These are phyloP conservation scores for Semibalanus balanoides DNA, from an alignment of 1,140 invertebrate genomes.

Conservation along the genomic window DNA sequence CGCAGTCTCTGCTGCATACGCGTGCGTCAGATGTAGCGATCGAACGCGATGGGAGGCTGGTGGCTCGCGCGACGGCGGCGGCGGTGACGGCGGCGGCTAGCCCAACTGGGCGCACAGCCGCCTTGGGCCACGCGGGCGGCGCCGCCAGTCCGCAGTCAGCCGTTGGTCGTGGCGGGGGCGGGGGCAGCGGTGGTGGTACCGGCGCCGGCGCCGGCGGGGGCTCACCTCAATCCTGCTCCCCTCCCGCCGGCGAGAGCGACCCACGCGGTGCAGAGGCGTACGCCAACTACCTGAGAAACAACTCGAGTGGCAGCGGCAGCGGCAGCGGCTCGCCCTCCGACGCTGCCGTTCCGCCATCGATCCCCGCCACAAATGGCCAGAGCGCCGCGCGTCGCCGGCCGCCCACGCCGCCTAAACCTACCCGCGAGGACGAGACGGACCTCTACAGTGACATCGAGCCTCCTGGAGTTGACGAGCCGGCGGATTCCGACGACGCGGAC, in stretches of 20 bases:
- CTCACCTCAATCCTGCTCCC: too few relatives aligned
- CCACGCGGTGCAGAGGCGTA: not conserved
- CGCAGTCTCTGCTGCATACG: not conserved
- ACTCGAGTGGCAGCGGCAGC: not conserved
- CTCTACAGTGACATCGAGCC: slow-evolving; percentile 4
- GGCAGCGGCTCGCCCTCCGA: not conserved
- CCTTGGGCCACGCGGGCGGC: not conserved
- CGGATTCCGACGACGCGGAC: not conserved
- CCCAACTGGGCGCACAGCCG: not conserved
- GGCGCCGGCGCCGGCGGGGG: too few relatives aligned
- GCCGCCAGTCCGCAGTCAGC: too few relatives aligned
- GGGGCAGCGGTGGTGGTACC: too few relatives aligned
- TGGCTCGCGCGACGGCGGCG: too few relatives aligned
- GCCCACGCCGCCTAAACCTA: not conserved
- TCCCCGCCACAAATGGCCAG: not conserved
- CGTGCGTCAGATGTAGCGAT: not conserved
- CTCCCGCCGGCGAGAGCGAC: not conserved
- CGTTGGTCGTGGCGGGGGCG: not conserved
- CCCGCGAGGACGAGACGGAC: not conserved
- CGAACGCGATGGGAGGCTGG: not conserved
- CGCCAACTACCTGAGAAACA: not conserved
- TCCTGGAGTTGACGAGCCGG: not conserved
- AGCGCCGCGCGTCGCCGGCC: not conserved
- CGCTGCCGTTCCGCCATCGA: too few relatives aligned
- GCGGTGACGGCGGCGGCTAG: too few relatives aligned